A percentile compares a stretch with the other conserved stretches of the same genome.
Conservation (phyloP, 2,888 invertebrate genomes). For the Allacma fusca region DNA sequence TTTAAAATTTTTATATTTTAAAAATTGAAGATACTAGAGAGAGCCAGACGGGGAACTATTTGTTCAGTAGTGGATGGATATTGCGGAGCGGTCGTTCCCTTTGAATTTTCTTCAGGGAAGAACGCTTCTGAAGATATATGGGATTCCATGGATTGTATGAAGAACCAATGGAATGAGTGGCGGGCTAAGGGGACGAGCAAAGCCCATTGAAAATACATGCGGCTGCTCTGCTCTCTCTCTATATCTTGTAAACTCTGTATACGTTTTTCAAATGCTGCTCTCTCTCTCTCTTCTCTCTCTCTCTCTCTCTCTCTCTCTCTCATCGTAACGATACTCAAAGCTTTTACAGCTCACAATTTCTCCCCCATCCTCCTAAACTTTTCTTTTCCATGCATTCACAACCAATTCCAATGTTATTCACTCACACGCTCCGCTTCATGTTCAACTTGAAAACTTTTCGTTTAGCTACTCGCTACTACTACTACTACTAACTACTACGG, state of each 20-base stretch:
- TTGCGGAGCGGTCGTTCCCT: constrained; percentile 17
- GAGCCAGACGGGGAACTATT: constrained; percentile 54
- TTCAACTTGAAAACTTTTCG: constrained; percentile 41
- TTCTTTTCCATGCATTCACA: constrained; percentile 41
- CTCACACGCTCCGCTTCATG: constrained; percentile 36
- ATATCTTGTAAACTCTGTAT: constrained; percentile 1
- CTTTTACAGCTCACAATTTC: constrained; percentile 25
- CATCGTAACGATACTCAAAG: constrained; percentile 8
- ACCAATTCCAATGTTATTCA: constrained; percentile 41
- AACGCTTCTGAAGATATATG: constrained; percentile 44
- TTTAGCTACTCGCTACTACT: constrained; percentile 23
- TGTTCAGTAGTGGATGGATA: constrained; percentile 41
- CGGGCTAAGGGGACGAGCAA: constrained; percentile 54
- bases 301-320: not conserved
- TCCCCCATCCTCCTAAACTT: constrained; percentile 25
- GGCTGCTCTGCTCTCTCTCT: constrained; percentile 31
- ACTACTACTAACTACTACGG: constrained; percentile 7
- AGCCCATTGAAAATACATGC: constrained; percentile 46
- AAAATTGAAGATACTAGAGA: not conserved
- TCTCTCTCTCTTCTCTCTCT: too few relatives aligned
- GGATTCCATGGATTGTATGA: constrained; percentile 54
- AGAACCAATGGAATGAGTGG: constrained; percentile 56
- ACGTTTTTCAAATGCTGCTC: not conserved
- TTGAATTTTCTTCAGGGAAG: constrained; percentile 26
- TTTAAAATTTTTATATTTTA: constrained; percentile 13